Evolutionary conservation across 30 jellyfish, hydroid and myxozoan species (phyloP).

Genomic region (Aurelia sp.): DNA sequence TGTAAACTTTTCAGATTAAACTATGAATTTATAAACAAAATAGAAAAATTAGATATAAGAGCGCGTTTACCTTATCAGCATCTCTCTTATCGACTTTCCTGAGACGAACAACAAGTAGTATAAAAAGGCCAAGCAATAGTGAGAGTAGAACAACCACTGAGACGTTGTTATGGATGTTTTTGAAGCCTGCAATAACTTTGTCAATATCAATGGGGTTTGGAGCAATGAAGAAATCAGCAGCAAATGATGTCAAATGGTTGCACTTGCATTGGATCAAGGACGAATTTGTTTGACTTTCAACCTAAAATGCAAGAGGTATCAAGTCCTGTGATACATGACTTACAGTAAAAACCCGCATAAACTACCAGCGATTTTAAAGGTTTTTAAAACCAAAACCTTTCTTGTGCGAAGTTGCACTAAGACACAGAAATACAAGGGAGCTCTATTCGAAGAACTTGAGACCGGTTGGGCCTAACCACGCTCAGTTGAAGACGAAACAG

Average conservation of each 20-base stretch:
- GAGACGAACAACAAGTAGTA: slow-evolving; percentile 49
- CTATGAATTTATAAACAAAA: too few relatives aligned
- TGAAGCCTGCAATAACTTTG: slow-evolving; percentile 87
- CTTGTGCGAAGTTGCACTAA: too few relatives aligned
- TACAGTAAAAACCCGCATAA: too few relatives aligned
- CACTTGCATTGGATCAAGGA: slow-evolving; percentile 68
- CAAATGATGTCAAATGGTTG: slow-evolving; percentile 87
- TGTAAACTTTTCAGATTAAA: too few relatives aligned
- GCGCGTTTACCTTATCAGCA: slow-evolving; percentile 54
- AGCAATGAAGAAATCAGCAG: slow-evolving; percentile 80
- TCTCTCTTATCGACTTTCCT: slow-evolving; percentile 58
- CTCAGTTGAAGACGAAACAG: too few relatives aligned
- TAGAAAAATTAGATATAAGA: too few relatives aligned
- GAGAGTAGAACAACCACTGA: slow-evolving; percentile 64
- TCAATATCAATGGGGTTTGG: slow-evolving; percentile 93
- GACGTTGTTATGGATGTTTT: slow-evolving; percentile 61
- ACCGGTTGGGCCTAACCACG: too few relatives aligned
- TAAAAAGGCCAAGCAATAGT: slow-evolving; percentile 29
- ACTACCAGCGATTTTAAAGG: too few relatives aligned
- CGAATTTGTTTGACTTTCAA: slow-evolving; percentile 68
- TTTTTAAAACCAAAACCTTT: too few relatives aligned
- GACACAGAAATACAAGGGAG: too few relatives aligned
- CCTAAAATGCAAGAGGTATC: slow-evolving; percentile 36
- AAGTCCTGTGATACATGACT: too few relatives aligned
- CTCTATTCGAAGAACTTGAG: too few relatives aligned